Evolutionary conservation across 2,888 invertebrate genomes (phyloP), one percentile per base, ranked within the genome.

Genomic region (Lasioglossum marginatum): DNA sequence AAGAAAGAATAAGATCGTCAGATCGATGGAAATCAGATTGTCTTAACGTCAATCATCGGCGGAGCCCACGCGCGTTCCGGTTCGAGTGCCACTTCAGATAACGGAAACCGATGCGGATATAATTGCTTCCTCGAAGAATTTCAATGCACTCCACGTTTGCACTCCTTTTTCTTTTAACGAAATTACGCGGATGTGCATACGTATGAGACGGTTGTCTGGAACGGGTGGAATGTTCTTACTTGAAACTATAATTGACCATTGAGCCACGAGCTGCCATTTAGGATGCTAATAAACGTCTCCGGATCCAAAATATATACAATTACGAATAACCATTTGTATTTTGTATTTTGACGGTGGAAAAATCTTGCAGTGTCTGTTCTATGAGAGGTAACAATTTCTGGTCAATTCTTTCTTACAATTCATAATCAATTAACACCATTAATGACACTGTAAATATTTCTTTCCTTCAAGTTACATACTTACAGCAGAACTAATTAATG

Each of bases 1-100:
- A 34, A 5, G 27, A 19, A 40, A 60, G 75, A 76, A 76, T 19
- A 31, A 60, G 75, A 31, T 43, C 19, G 60, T 23, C 68, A 10
- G 68, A 23, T 23, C 23, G n/a, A 77, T 37, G 40, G 66, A 45
- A 77, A 68, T 68, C 31, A 52, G n/a, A 68, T 16, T 19, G 68
- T 48, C 48, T 23, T 68, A 68, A 68, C 48, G 66, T 66, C 37
- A 19, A 48, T 45, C n/a, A n/a, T 77, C 45, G 48, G 27, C 27
- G 8, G 23, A 31, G 27, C n/a, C 14, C 34, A 14, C 70, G 70
- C 37, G 5, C 70, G 31, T 48, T 31, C 43, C 31, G 8, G 2
- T 45, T 71, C 43, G 27, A 45, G 45, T 23, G 45, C 68, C 68
- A 68, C 68, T 68, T 68, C 34, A 37, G 68, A 4, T 40, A 68